Evolutionary conservation across 2,113 vertebrate species (phyloP).

Genomic region (Blennius ocellaris): DNA sequence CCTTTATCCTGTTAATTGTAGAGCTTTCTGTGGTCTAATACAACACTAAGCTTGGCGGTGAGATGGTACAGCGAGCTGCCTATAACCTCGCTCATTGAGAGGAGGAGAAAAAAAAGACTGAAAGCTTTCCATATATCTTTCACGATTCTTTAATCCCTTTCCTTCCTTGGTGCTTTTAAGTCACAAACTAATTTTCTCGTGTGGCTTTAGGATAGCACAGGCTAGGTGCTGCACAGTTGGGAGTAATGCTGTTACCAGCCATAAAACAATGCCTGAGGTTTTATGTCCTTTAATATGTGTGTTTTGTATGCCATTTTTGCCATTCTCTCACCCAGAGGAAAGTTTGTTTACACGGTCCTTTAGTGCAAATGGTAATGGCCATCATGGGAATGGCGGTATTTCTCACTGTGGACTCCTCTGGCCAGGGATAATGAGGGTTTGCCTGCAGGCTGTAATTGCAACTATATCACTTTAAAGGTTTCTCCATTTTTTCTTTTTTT

Average conservation of each 20-base stretch:
- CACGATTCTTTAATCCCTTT: slow-evolving; percentile 39
- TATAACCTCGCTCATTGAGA: slow-evolving; percentile 39
- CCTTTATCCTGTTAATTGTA: slow-evolving; percentile 71
- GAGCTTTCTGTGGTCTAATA: slow-evolving; percentile 62
- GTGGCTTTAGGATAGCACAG: slow-evolving; percentile 30
- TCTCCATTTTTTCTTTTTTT: slow-evolving; percentile 33
- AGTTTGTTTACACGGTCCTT: slow-evolving; percentile 73
- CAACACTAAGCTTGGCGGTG: slow-evolving; percentile 50
- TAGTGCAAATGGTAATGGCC: slow-evolving; percentile 65
- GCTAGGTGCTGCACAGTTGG: slow-evolving; percentile 38
- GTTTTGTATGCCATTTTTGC: slow-evolving; percentile 62
- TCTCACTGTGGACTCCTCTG: slow-evolving; percentile 57
- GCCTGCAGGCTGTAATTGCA: slow-evolving; percentile 70
- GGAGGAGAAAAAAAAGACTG: slow-evolving; percentile 36
- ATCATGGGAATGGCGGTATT: slow-evolving; percentile 60
- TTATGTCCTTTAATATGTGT: slow-evolving; percentile 69
- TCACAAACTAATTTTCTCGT: slow-evolving; percentile 50
- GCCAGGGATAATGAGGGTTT: slow-evolving; percentile 65
- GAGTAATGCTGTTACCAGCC: slow-evolving; percentile 45
- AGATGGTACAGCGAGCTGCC: slow-evolving; percentile 31
- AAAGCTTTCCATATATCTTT: slow-evolving; percentile 52
- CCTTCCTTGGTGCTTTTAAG: slow-evolving; percentile 12
- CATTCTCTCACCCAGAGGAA: slow-evolving; percentile 58
- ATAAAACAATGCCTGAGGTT: slow-evolving; percentile 64
- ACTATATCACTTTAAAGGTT: slow-evolving; percentile 67